Percentiles rank a stretch among this genome's conserved stretches.
phyloP scores from a whole-genome alignment of 2,888 invertebrate genomes.

The Drymonia ruficornis region DNA sequence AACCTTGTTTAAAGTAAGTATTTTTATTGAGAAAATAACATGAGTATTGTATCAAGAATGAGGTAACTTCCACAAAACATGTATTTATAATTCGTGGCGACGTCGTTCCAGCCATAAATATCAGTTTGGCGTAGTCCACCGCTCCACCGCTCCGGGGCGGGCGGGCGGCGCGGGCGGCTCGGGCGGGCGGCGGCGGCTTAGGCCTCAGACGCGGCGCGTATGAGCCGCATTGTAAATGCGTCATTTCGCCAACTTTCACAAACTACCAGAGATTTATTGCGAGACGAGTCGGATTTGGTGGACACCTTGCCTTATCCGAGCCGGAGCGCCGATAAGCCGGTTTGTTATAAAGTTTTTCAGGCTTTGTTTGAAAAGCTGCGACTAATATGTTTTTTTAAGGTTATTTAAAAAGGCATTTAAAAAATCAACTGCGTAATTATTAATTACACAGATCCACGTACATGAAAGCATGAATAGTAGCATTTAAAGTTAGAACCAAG shows the following conservation, averaged over 20 bases:
- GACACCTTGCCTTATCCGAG: conserved; percentile 61
- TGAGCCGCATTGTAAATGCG: conserved; percentile 74
- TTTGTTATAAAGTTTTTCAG: conserved; percentile 30
- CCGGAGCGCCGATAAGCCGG: conserved; percentile 31
- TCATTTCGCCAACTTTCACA: conserved; percentile 65
- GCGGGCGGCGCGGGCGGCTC: conserved; percentile 42
- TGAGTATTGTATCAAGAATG: neutral
- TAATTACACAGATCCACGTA: too few species aligned
- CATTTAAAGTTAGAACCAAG: too few species aligned
- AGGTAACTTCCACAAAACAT: conserved; percentile 36
- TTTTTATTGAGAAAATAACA: too few species aligned
- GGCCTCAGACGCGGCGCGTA: conserved; percentile 48
- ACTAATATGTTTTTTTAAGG: too few species aligned
- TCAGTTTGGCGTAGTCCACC: conserved; percentile 55
- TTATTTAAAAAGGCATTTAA: neutral
- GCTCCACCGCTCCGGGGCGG: conserved; percentile 32
- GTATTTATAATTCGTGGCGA: conserved; percentile 41
- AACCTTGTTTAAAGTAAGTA: too few species aligned
- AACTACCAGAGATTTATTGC: conserved; percentile 57
- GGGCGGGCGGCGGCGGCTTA: conserved; percentile 42
- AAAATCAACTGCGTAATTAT: too few species aligned
- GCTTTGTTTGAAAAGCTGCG: conserved; percentile 17
- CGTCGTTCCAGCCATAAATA: conserved; percentile 73
- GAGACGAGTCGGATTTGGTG: conserved; percentile 45
- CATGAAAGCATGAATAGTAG: too few species aligned